Conservation (phyloP, 2,888 invertebrate genomes). For the Agonopterix subpropinquella region DNA sequence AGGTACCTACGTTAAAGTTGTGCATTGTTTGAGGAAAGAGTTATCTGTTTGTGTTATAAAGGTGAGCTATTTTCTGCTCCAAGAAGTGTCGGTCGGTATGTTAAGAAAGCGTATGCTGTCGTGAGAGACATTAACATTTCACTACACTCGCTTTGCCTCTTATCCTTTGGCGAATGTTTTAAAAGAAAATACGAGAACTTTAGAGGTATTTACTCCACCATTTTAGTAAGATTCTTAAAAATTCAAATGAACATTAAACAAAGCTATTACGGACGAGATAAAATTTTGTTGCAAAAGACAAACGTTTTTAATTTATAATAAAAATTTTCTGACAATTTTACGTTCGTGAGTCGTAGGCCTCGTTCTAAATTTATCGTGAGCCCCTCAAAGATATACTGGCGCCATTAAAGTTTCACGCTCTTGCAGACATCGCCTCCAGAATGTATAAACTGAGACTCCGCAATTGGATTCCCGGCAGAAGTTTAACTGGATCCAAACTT, state of each 20-base stretch:
- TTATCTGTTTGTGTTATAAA: conserved; percentile 17
- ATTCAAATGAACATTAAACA: conserved; percentile 2
- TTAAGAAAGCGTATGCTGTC: conserved; percentile 40
- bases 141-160: conserved; percentile 15
- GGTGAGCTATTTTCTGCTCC: conserved; percentile 33
- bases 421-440: conserved; percentile 24
- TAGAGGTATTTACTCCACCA: too few species aligned
- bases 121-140: conserved; percentile 23
- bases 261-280: conserved; percentile 2
- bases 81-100: conserved; percentile 30
- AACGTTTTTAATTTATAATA: conserved; percentile 27
- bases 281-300: conserved; percentile 12
- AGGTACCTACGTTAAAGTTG: conserved; percentile 1
- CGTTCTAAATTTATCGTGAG: conserved; percentile 38
- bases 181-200: too few species aligned
- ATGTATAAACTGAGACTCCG: conserved; percentile 34
- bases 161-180: conserved; percentile 16
- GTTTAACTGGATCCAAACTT: conserved; percentile 38
- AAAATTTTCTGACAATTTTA: conserved; percentile 23
- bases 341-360: conserved; percentile 21
- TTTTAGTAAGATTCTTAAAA: not conserved
- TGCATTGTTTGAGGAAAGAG: conserved; percentile 12
- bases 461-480: conserved; percentile 34
- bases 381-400: conserved; percentile 30
- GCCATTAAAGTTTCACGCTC: conserved; percentile 49